Evolutionary conservation across 2,113 vertebrate genomes (phyloP).

Genomic region (Spea bombifrons): DNA sequence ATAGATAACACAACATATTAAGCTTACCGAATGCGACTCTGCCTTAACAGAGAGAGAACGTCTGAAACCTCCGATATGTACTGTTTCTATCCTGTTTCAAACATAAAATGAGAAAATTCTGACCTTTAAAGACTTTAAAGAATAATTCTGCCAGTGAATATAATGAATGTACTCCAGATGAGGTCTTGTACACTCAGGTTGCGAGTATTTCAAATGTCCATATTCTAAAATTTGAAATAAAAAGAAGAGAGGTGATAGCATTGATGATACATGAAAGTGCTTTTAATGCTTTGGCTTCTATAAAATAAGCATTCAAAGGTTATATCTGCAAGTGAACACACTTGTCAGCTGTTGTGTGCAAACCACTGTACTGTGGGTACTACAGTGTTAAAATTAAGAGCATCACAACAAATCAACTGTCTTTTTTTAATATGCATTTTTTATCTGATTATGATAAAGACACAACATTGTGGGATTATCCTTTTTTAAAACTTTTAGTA

Average conservation of each 20-base stretch:
- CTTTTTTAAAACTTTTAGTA: too few relatives aligned
- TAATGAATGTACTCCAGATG: slow-evolving; percentile 44
- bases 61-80: slow-evolving; percentile 8
- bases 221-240: slow-evolving; percentile 18
- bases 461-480: too few relatives aligned
- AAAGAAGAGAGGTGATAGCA: neutral
- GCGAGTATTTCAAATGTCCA: slow-evolving; percentile 29
- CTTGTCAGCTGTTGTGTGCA: neutral
- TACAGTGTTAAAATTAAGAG: too few relatives aligned
- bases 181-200: slow-evolving; percentile 33
- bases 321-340: neutral
- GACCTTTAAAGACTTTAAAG: slow-evolving; percentile 39
- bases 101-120: slow-evolving; percentile 37
- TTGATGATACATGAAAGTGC: neutral
- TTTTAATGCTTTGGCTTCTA: neutral
- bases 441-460: too few relatives aligned
- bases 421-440: too few relatives aligned
- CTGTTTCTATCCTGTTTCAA: slow-evolving; percentile 28
- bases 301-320: neutral
- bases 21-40: slow-evolving; percentile 18
- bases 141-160: slow-evolving; percentile 40
- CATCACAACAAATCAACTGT: too few relatives aligned
- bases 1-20: slow-evolving; percentile 35
- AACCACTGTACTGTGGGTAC: too few relatives aligned
- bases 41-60: slow-evolving; percentile 3